Evolutionary conservation across 2,113 vertebrate species (phyloP).

Genomic region (Tylochromis polylepis): DNA sequence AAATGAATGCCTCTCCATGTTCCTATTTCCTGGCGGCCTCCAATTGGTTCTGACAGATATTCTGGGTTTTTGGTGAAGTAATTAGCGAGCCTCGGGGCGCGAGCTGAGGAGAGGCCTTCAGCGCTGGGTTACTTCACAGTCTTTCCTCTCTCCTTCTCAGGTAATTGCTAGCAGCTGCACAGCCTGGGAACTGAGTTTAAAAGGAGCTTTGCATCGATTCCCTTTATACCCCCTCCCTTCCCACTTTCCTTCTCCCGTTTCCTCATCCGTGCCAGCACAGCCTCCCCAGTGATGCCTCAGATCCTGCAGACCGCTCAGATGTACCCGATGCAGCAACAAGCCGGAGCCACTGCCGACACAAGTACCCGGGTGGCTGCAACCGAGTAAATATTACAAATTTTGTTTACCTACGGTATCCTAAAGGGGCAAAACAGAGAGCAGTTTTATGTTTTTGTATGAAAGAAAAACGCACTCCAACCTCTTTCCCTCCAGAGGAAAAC

Average conservation of each 20-base stretch:
- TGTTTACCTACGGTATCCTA: slow-evolving; percentile 44
- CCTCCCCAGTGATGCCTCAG: slow-evolving; percentile 26
- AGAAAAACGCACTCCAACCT: slow-evolving; percentile 3
- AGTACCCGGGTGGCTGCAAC: slow-evolving; percentile 25
- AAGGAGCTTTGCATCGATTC: slow-evolving; percentile 28
- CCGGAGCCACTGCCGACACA: slow-evolving; percentile 22
- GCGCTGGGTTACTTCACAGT: slow-evolving; percentile 22
- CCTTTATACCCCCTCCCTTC: not conserved
- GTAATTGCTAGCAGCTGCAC: slow-evolving; percentile 69
- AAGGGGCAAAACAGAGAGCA: not conserved
- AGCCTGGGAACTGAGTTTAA: slow-evolving; percentile 10
- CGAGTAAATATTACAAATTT: slow-evolving; percentile 46
- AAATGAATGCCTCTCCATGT: slow-evolving; percentile 49
- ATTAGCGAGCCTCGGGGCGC: slow-evolving; percentile 55
- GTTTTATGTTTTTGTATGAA: slow-evolving; percentile 20
- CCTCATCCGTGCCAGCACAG: not conserved
- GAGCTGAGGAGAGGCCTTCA: slow-evolving; percentile 52
- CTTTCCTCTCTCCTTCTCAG: slow-evolving; percentile 41
- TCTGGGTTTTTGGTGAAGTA: slow-evolving; percentile 41
- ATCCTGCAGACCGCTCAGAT: slow-evolving; percentile 41
- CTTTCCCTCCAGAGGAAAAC: not conserved
- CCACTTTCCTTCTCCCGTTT: not conserved
- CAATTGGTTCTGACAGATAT: slow-evolving; percentile 67
- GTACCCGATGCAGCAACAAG: slow-evolving; percentile 30
- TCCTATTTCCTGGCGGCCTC: slow-evolving; percentile 31